Percentiles rank a stretch among this genome's conserved stretches.
Conservation (phyloP, 2,797 vertebrate genomes). For the Eulemur rubriventer region DNA sequence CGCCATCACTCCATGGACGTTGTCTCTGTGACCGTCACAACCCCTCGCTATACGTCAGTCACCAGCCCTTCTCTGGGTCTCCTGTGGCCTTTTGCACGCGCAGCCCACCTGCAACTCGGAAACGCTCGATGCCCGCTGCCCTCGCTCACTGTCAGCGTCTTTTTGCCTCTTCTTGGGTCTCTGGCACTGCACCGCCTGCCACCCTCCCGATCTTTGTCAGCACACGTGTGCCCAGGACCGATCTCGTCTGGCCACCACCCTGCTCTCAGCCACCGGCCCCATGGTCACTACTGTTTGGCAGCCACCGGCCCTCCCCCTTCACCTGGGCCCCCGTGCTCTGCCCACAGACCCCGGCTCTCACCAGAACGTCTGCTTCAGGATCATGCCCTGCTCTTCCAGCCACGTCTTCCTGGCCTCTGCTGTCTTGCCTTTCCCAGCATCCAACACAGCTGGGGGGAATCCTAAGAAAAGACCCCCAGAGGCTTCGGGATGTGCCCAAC, state of each 20-base stretch:
- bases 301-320: background rate
- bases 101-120: background rate
- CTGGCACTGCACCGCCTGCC: background rate
- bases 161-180: rapidly evolving
- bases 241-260: background rate
- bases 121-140: too few species aligned
- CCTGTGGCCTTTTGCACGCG: rapidly evolving
- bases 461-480: slow-evolving; percentile 76
- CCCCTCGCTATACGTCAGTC: rapidly evolving
- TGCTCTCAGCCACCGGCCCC: background rate
- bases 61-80: background rate
- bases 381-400: slow-evolving; percentile 91
- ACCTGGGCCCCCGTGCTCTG: background rate
- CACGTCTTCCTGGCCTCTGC: slow-evolving; percentile 89
- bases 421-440: slow-evolving; percentile 91
- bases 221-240: rapidly evolving
- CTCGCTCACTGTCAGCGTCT: rapidly evolving
- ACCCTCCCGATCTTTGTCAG: background rate
- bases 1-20: rapidly evolving
- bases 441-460: slow-evolving; percentile 88
- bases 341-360: slow-evolving; percentile 69
- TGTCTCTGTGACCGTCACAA: background rate
- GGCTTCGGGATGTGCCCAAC: background rate
- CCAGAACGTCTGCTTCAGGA: slow-evolving; percentile 94
- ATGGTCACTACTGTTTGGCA: rapidly evolving